These are phyloP conservation scores for Choristoneura rosaceana DNA, from an alignment of 2,888 invertebrate species.

Conservation along the genomic window DNA sequence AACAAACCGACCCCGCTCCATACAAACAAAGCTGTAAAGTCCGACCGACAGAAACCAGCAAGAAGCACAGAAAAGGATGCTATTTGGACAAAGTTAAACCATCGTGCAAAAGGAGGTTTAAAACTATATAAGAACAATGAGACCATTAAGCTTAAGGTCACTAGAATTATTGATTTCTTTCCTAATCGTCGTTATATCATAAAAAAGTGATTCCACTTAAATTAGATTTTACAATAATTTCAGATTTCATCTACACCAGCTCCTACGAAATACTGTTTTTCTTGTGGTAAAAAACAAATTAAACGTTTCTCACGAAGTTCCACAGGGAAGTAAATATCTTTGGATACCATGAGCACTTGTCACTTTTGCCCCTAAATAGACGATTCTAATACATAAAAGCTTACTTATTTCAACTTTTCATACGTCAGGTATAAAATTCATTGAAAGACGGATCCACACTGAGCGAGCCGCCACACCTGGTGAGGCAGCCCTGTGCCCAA, in stretches of 20 bases:
- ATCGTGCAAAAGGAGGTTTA: constrained; percentile 51
- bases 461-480: no score
- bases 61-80: constrained; percentile 14
- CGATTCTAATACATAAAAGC: background rate
- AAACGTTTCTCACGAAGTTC: constrained; percentile 46
- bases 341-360: background rate
- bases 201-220: background rate
- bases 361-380: background rate
- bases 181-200: no score
- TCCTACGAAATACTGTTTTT: constrained; percentile 43
- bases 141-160: constrained; percentile 49
- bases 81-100: constrained; percentile 54
- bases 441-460: no score
- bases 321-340: constrained; percentile 13
- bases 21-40: constrained; percentile 37
- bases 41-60: constrained; percentile 4
- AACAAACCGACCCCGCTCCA: constrained; percentile 34
- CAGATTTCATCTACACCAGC: constrained; percentile 42
- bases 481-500: no score
- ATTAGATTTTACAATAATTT: constrained; percentile 26
- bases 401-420: background rate
- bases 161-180: background rate
- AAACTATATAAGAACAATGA: constrained; percentile 51
- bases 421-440: no score
- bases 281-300: constrained; percentile 45